Conservation (phyloP, 2,888 invertebrate species). For the Hydroisotoma schaefferi region DNA sequence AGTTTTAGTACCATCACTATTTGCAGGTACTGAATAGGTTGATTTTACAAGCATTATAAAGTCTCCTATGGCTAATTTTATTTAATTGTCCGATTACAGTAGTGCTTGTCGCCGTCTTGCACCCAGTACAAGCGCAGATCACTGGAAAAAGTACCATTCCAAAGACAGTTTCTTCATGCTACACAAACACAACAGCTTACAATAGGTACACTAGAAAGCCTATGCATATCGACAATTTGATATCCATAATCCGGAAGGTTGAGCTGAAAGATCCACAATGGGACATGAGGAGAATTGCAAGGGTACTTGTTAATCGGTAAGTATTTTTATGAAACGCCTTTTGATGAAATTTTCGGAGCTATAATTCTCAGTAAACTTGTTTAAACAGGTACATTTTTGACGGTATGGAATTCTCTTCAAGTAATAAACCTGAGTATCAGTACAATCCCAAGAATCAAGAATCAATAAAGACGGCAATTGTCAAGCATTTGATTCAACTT, state of each 20-base stretch:
- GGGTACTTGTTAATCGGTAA: constrained; percentile 39
- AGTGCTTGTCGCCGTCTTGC: too few relatives aligned
- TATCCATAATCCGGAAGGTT: constrained; percentile 46
- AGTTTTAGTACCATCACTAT: too few relatives aligned
- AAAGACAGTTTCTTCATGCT: constrained; percentile 33
- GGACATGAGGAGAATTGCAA: constrained; percentile 37
- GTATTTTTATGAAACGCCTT: neutral
- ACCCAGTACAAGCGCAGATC: too few relatives aligned
- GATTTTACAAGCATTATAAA: too few relatives aligned
- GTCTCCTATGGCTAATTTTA: too few relatives aligned
- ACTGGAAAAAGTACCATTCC: constrained; percentile 28
- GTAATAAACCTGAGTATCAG: constrained; percentile 26
- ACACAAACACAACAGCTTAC: constrained; percentile 43
- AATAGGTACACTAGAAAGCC: constrained; percentile 44
- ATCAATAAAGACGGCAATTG: constrained; percentile 24
- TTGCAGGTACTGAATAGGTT: too few relatives aligned
- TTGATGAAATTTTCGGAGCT: neutral
- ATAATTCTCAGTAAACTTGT: neutral
- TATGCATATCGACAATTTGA: constrained; percentile 46
- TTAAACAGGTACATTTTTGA: constrained; percentile 40
- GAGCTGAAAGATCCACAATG: constrained; percentile 36
- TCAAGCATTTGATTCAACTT: constrained; percentile 34
- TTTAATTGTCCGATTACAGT: too few relatives aligned
- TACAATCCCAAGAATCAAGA: constrained; percentile 30
- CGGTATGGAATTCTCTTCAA: constrained; percentile 33